Evolutionary conservation across 2,888 invertebrate genomes (phyloP).

Genomic region (Cataglyphis livida): DNA sequence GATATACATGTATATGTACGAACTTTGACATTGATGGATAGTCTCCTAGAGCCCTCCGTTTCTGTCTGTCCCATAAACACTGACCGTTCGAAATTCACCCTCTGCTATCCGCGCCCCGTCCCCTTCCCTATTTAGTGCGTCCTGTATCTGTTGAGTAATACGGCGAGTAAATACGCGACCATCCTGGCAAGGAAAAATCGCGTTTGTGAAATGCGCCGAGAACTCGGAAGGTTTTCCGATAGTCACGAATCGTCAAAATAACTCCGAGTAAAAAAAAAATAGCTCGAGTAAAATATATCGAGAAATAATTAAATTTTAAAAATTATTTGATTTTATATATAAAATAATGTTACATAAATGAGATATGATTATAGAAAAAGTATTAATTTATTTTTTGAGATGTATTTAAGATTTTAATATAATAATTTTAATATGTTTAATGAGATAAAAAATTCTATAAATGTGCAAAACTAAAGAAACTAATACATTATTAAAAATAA

Average conservation of each 20-base stretch:
- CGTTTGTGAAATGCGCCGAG: not conserved
- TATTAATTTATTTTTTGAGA: not conserved
- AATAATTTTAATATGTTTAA: too few relatives aligned
- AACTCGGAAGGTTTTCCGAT: not conserved
- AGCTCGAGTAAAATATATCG: slow-evolving; percentile 1
- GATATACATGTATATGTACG: slow-evolving; percentile 49
- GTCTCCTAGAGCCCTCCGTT: slow-evolving; percentile 65
- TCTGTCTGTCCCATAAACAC: slow-evolving; percentile 69
- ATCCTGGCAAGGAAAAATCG: slow-evolving; percentile 29
- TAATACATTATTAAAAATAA: not conserved
- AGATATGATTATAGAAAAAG: too few relatives aligned
- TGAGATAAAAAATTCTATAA: not conserved
- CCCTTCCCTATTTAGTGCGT: slow-evolving; percentile 45
- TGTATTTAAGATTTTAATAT: not conserved
- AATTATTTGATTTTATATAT: not conserved
- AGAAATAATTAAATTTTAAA: not conserved
- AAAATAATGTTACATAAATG: too few relatives aligned
- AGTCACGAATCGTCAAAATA: not conserved
- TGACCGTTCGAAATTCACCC: slow-evolving; percentile 64
- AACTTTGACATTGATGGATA: slow-evolving; percentile 74
- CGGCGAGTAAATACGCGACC: not conserved
- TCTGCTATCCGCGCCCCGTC: not conserved
- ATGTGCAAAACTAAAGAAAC: not conserved
- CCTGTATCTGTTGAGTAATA: slow-evolving; percentile 40
- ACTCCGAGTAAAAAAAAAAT: not conserved